Conservation (phyloP, 2,797 vertebrate genomes). For the Sebastolobus altivelis region DNA sequence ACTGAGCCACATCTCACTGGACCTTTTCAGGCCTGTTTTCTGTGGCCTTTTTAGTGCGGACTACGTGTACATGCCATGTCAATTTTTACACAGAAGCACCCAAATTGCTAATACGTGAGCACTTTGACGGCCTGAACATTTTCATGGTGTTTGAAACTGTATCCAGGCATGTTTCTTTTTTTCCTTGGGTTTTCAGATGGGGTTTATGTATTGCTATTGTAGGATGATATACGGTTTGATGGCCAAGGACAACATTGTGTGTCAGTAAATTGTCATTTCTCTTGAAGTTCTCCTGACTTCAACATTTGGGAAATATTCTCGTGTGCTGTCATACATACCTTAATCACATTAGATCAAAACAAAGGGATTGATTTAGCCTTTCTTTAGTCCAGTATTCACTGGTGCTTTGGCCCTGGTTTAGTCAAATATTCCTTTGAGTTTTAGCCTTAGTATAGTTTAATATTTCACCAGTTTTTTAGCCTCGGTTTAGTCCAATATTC, state of each 20-base stretch:
- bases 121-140: constrained; percentile 25
- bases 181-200: neutral
- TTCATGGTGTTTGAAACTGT: neutral
- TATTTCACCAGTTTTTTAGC: neutral
- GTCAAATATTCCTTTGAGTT: too few species aligned
- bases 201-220: neutral
- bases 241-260: constrained; percentile 1
- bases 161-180: neutral
- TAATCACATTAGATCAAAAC: neutral
- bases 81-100: constrained; percentile 11
- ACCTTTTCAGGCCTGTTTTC: constrained; percentile 44
- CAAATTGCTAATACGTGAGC: constrained; percentile 19
- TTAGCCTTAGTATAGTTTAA: neutral
- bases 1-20: constrained; percentile 81
- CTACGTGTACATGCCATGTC: neutral
- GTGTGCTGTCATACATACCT: neutral
- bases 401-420: neutral
- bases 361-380: neutral
- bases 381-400: neutral
- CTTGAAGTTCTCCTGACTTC: neutral
- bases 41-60: constrained; percentile 28
- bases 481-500: neutral
- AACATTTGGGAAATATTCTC: neutral
- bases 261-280: neutral
- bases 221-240: neutral